phyloP scores from a whole-genome alignment of 1,140 invertebrate species.

The Drosophila truncata region DNA sequence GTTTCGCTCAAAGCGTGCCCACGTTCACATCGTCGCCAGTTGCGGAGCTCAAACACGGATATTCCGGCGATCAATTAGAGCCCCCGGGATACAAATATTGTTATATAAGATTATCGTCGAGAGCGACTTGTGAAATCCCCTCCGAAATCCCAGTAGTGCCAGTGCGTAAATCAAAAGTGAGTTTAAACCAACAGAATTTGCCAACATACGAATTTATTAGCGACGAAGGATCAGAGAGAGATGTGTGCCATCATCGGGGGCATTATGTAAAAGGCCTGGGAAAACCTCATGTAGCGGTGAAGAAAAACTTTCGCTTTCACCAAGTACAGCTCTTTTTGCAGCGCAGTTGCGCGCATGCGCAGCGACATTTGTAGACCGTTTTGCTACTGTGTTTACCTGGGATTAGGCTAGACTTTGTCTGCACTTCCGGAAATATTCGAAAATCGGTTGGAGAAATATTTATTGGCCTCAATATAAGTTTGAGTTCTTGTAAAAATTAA shows the following conservation, averaged over 20 bases:
- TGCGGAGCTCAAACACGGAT: conserved; percentile 50
- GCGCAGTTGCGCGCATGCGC: conserved; percentile 42
- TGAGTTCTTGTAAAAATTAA: not conserved
- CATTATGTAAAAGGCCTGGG: conserved; percentile 50
- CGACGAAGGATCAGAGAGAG: conserved; percentile 16
- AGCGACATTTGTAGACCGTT: conserved; percentile 35
- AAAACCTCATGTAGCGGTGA: conserved; percentile 30
- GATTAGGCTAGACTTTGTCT: conserved; percentile 12
- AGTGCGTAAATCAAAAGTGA: conserved; percentile 55
- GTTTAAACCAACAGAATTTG: conserved; percentile 34
- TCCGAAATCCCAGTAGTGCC: conserved; percentile 18
- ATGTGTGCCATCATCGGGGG: conserved; percentile 6
- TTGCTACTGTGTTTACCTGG: conserved; percentile 37
- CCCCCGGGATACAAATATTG: conserved; percentile 39
- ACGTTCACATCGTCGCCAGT: conserved; percentile 75
- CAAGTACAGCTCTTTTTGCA: conserved; percentile 45
- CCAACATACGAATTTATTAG: conserved; percentile 8
- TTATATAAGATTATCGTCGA: conserved; percentile 47
- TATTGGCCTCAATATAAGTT: too few relatives aligned
- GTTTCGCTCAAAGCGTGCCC: conserved; percentile 79
- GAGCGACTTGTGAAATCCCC: conserved; percentile 48
- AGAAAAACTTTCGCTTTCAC: conserved; percentile 83
- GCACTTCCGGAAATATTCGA: conserved; percentile 6
- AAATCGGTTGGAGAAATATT: not conserved
- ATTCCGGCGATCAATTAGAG: conserved; percentile 47